Conservation (phyloP, 2,797 vertebrate species). For the Orientallactaga sibirica region DNA sequence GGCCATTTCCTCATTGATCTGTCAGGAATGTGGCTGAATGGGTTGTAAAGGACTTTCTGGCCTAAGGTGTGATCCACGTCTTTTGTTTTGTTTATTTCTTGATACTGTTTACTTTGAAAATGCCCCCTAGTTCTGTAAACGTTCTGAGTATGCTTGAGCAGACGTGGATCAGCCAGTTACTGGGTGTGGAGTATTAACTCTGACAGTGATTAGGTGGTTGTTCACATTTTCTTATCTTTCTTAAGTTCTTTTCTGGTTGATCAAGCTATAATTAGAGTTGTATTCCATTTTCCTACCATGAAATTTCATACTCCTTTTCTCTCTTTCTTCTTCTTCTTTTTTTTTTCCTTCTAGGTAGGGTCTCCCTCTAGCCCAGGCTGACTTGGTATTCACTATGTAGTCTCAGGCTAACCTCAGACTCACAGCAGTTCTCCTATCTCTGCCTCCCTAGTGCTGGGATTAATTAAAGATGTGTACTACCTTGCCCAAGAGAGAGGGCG, state of each 20-base stretch:
- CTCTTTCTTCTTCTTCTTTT: background rate
- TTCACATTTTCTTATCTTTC: background rate
- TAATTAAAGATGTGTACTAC: too few species aligned
- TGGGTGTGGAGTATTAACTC: background rate
- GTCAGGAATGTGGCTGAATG: background rate
- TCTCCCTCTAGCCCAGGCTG: too few species aligned
- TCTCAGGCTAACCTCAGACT: too few species aligned
- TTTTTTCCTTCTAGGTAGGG: too few species aligned
- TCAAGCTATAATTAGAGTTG: conserved; percentile 6
- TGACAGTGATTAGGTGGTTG: background rate
- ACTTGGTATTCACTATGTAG: too few species aligned
- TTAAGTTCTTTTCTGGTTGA: conserved; percentile 8
- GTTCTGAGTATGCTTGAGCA: background rate
- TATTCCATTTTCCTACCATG: background rate
- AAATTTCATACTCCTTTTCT: conserved; percentile 33
- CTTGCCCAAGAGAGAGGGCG: too few species aligned
- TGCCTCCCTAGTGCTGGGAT: too few species aligned
- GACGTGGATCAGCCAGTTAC: background rate
- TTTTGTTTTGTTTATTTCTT: background rate
- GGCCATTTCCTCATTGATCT: background rate
- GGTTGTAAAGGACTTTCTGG: conserved; percentile 6
- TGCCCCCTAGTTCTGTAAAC: background rate
- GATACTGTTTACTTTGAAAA: background rate
- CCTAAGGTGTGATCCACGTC: background rate
- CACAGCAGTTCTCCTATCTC: too few species aligned